Evolutionary conservation across 2,113 vertebrate species (phyloP).

Genomic region (Lophotis ruficrista): DNA sequence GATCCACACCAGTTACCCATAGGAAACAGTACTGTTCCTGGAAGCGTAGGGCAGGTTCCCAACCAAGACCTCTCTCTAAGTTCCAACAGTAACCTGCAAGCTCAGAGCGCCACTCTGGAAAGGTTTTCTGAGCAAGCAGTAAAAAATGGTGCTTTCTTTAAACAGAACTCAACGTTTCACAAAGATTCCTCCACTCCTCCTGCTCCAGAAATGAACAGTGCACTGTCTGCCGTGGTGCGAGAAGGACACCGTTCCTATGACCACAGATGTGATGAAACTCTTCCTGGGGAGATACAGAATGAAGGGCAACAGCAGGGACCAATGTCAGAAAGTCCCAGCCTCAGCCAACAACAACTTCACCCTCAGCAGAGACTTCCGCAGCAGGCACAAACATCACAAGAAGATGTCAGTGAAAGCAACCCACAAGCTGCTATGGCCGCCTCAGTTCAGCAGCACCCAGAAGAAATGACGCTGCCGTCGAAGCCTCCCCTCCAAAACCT

Average conservation of each 20-base stretch:
- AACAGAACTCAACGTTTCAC: slow-evolving; percentile 78
- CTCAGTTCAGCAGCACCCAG: neutral
- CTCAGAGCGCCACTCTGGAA: slow-evolving; percentile 70
- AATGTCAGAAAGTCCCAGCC: slow-evolving; percentile 29
- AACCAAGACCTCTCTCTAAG: slow-evolving; percentile 72
- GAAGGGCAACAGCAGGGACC: slow-evolving; percentile 53
- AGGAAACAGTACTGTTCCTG: slow-evolving; percentile 61
- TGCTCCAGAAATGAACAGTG: slow-evolving; percentile 60
- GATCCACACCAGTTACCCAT: slow-evolving; percentile 52
- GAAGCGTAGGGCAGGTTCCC: slow-evolving; percentile 68
- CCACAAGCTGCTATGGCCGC: neutral
- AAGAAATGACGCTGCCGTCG: slow-evolving; percentile 30
- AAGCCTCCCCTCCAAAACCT: slow-evolving; percentile 45
- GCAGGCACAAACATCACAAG: slow-evolving; percentile 33
- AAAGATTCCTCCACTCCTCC: slow-evolving; percentile 76
- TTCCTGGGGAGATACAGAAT: slow-evolving; percentile 67
- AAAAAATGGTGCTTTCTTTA: slow-evolving; percentile 77
- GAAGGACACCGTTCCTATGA: slow-evolving; percentile 66
- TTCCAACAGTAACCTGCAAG: slow-evolving; percentile 74
- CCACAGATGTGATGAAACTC: slow-evolving; percentile 54
- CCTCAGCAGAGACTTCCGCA: slow-evolving; percentile 51
- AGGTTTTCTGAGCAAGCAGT: slow-evolving; percentile 75
- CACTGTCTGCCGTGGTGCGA: slow-evolving; percentile 52
- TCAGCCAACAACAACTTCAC: neutral
- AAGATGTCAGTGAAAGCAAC: neutral